Percentiles rank a stretch among this genome's conserved stretches.
Evolutionary conservation across 2,797 vertebrate species (phyloP).

Genomic region (Scolopax bukidnonensis): DNA sequence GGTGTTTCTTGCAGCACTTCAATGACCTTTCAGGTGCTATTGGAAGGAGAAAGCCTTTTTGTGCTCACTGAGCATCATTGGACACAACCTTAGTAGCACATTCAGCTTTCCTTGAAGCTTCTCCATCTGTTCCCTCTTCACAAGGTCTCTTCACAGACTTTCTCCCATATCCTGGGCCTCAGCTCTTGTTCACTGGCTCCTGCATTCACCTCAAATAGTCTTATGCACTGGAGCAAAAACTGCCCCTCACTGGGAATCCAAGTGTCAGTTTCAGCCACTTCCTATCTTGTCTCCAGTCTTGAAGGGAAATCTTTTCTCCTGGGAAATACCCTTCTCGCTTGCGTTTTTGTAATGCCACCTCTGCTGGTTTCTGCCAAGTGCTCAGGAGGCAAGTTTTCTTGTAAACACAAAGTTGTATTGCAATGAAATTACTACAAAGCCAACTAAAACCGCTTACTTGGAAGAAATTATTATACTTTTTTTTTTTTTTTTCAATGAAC

Average conservation of each 20-base stretch:
- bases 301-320: background rate
- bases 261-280: background rate
- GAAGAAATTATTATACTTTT: background rate
- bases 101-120: constrained; percentile 13
- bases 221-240: background rate
- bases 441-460: background rate
- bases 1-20: background rate
- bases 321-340: background rate
- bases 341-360: background rate
- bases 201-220: background rate
- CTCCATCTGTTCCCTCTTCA: background rate
- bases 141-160: background rate
- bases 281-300: background rate
- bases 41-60: background rate
- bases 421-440: background rate
- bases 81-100: background rate
- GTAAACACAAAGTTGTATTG: background rate
- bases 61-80: background rate
- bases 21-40: background rate
- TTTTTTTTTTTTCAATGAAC: background rate
- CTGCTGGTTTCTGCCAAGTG: background rate
- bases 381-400: background rate
- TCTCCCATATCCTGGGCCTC: background rate
- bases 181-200: background rate
- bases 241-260: background rate